Evolutionary conservation across 2,113 vertebrate genomes (phyloP).

Genomic region (Argyrosomus japonicus): DNA sequence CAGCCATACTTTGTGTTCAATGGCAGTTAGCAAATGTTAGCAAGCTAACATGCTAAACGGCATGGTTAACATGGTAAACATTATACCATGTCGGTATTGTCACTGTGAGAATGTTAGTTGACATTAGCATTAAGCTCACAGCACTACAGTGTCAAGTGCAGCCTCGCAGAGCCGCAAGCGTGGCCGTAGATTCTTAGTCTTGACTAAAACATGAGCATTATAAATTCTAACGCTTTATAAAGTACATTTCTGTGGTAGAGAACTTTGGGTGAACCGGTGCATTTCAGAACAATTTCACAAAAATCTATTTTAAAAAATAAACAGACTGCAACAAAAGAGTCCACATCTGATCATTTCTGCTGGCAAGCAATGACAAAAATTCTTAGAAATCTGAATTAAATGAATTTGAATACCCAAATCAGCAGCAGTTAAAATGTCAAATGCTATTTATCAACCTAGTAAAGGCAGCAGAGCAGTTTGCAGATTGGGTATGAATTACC

Average conservation of each 20-base stretch:
- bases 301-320: slow-evolving; percentile 17
- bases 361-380: slow-evolving; percentile 1
- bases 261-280: background rate
- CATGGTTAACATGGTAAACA: background rate
- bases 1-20: background rate
- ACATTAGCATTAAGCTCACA: background rate
- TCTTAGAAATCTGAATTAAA: slow-evolving; percentile 58
- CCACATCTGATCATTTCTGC: slow-evolving; percentile 31
- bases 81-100: background rate
- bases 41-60: background rate
- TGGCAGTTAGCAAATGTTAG: background rate
- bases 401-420: slow-evolving; percentile 70
- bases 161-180: background rate
- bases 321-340: background rate
- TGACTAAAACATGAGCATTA: background rate
- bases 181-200: background rate
- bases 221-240: background rate
- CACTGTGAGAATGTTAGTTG: background rate
- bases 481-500: slow-evolving; percentile 78
- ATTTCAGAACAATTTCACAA: slow-evolving; percentile 9
- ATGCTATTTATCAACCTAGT: slow-evolving; percentile 70
- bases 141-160: background rate
- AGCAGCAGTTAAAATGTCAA: slow-evolving; percentile 72
- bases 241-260: background rate
- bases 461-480: slow-evolving; percentile 73